These are phyloP conservation scores for Anticlea derivata DNA, from an alignment of 2,888 invertebrate genomes.

Conservation along the genomic window DNA sequence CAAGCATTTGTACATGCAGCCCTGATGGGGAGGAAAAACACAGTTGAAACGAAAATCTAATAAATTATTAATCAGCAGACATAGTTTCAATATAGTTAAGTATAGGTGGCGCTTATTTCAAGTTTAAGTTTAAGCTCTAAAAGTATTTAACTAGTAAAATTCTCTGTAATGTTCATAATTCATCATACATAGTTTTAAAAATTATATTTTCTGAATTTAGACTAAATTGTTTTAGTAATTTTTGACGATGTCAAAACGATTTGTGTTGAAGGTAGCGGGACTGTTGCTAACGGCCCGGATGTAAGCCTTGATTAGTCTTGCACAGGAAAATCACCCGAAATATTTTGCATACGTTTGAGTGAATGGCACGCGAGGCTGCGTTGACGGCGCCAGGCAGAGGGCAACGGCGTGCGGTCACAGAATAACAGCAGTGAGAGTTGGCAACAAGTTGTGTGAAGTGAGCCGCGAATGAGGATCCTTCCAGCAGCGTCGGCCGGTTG, in stretches of 20 bases:
- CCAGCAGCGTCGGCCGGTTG: conserved; percentile 33
- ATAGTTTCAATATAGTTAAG: conserved; percentile 24
- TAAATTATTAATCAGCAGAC: conserved; percentile 29
- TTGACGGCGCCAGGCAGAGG: conserved; percentile 41
- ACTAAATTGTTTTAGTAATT: conserved; percentile 14
- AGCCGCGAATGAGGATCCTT: conserved; percentile 52
- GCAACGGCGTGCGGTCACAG: conserved; percentile 34
- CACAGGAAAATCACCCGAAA: conserved; percentile 33
- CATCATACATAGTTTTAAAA: conserved; percentile 2
- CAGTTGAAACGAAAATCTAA: conserved; percentile 24
- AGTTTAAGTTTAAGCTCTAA: conserved; percentile 15
- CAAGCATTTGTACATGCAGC: conserved; percentile 43
- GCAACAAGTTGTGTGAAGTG: conserved; percentile 54
- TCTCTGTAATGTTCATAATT: not conserved
- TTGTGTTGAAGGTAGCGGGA: not conserved
- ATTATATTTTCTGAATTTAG: conserved; percentile 9
- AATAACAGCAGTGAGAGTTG: conserved; percentile 17
- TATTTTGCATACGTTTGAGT: conserved; percentile 34
- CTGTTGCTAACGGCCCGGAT: conserved; percentile 13
- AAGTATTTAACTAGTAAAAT: conserved; percentile 6
- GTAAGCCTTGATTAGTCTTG: conserved; percentile 17
- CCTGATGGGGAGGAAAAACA: conserved; percentile 17
- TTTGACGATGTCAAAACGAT: not conserved
- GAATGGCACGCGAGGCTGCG: conserved; percentile 50
- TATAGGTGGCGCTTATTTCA: conserved; percentile 22